Evolutionary conservation across 2,888 invertebrate genomes (phyloP), one percentile per base, ranked within the genome.

Genomic region (Agrochola lota): DNA sequence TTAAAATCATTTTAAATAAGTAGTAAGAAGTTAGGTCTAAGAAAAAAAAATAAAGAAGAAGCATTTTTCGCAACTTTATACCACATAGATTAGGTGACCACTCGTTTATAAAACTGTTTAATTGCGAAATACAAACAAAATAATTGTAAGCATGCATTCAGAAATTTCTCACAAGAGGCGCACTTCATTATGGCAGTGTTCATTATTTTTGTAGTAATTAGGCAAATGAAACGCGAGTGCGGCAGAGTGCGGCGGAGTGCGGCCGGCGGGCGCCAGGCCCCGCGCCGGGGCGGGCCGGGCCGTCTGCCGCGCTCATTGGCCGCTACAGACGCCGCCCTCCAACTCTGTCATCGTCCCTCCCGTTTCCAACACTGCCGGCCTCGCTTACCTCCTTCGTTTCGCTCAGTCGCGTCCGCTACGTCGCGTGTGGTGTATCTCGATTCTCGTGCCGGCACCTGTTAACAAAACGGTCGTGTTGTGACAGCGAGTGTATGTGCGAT

Each of bases 191-290:
- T 89, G 87, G 87, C 90, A 88, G 89, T 91, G 92, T 94, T 95
- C 93, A 94, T 95, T 95, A 95, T 94, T 95, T 95, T 94, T 91
- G 93, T 94, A 92, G 93, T 95, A 96, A 96, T 96, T 95, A 96
- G 94, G 94, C 94, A 95, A 95, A 96, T 95, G 93, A 95, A 95
- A 92, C 90, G 92, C 91, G 92, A 93, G 91, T 90, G 90, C 85
- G 89, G 89, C 88, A 77, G 90, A 71, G 79, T 81, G 86, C 52
- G 68, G 68, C 49, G 23, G 35, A 60, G 60, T 30, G 73, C 87
- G 85, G 87, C 78, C 85, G 85, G 89, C 77, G 80, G 70, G 72
- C 77, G 96, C 77, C 97, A 97, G 73, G 71, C 74, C 75, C 73
- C 80, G 78, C 71, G 76, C 71, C 78, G 77, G 83, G 89, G 88